Base-by-base conservation (phyloP, 2,797 vertebrate genomes). In the Vespertilio murinus region DNA sequence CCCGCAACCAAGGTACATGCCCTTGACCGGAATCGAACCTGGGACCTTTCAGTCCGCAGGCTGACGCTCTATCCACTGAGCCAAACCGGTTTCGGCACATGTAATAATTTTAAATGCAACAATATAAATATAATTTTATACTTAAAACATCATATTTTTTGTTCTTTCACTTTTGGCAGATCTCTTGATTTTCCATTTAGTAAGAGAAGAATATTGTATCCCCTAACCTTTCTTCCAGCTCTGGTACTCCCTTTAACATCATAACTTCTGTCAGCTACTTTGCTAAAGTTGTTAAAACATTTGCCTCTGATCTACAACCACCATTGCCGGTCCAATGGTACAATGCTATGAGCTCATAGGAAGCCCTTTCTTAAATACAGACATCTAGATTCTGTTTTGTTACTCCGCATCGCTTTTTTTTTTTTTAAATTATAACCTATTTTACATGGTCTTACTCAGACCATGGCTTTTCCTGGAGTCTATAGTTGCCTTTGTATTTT, bases 401-500 rank as follows among this genome's bases (percentile, higher is more conserved):
- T 94, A 45, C 3, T 73, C 49, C 28, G 5, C 2, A 45, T 88
- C 25, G 17, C 23, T 94, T 73, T 14, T 20, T 54, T 40, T 40
- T n/a, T n/a, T n/a, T n/a, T n/a, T n/a, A 92, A 90, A 23, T 54
- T 69, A 54, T 52, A 30, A 33, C 20, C 59, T 86, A 25, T 88
- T 88, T 86, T 73, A 30, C 35, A 18, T 82, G 45, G 30, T 82
- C 42, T 73, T 87, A 59, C 79, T 90, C 59, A 80, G 64, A 64
- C 23, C 23, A 38, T 80, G 52, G 47, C 30, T 73, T 88, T 78
- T 52, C 56, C 81, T 92, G 40, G 88, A 88, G 73, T 96, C 94
- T 87, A 38, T 73, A 67, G 89, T 92, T 93, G 61, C 79, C n/a
- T 94, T 92, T 87, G 49, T 90, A 28, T 65, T 95, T 38, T 88